These are phyloP conservation scores for Synchiropus splendidus DNA, from an alignment of 2,113 vertebrate genomes.

Conservation along the genomic window DNA sequence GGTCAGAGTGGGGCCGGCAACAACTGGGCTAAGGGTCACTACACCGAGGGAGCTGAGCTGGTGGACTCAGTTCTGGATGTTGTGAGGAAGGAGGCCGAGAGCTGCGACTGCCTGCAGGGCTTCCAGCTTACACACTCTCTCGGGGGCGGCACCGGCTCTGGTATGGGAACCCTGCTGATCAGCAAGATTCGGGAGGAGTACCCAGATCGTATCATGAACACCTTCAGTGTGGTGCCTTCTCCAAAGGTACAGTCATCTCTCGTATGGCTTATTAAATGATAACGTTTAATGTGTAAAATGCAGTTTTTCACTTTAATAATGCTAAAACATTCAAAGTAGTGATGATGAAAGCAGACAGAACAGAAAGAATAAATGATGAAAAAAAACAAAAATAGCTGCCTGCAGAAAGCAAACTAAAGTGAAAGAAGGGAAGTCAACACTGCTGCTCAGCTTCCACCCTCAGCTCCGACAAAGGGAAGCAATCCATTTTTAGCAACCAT, in stretches of 20 bases:
- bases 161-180: slow-evolving; percentile 84
- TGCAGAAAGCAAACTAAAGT: no score
- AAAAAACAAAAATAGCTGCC: no score
- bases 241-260: slow-evolving; percentile 45
- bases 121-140: slow-evolving; percentile 88
- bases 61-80: slow-evolving; percentile 88
- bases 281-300: no score
- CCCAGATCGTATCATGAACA: slow-evolving; percentile 87
- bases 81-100: slow-evolving; percentile 84
- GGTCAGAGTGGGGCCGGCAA: slow-evolving; percentile 89
- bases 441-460: no score
- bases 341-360: no score
- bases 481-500: no score
- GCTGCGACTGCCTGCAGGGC: slow-evolving; percentile 86
- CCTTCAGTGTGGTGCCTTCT: slow-evolving; percentile 79
- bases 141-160: slow-evolving; percentile 80
- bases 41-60: slow-evolving; percentile 83
- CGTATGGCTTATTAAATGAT: no score
- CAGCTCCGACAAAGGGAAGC: no score
- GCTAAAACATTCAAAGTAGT: no score
- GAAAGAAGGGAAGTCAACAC: no score
- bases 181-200: slow-evolving; percentile 89
- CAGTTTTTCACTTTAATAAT: no score
- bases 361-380: no score
- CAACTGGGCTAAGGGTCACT: slow-evolving; percentile 91